Percentiles rank a stretch among this genome's conserved stretches.
These are phyloP conservation scores for Orchestes rusci DNA, from an alignment of 2,888 invertebrate species.

Conservation along the genomic window DNA sequence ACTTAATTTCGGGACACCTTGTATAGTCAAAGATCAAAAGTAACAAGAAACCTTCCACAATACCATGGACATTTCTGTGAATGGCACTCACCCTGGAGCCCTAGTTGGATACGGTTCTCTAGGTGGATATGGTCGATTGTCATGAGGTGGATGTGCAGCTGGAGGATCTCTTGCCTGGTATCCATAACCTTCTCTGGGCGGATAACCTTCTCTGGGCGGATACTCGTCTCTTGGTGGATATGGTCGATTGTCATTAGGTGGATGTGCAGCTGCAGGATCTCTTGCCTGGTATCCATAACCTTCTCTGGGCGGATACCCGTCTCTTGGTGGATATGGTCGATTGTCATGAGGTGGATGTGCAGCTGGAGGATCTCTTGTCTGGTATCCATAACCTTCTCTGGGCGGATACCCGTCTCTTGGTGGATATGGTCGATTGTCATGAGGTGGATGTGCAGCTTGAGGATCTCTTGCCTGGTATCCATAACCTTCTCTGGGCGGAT, in stretches of 20 bases:
- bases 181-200: background rate
- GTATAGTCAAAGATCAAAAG: too few relatives aligned
- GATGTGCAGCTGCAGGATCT: too few relatives aligned
- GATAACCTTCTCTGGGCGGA: background rate
- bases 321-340: slow-evolving; percentile 3
- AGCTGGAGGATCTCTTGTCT: too few relatives aligned
- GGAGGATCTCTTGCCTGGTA: background rate
- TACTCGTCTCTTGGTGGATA: background rate
- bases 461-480: too few relatives aligned
- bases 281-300: slow-evolving; percentile 3
- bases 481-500: slow-evolving; percentile 5
- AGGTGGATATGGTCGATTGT: slow-evolving; percentile 5
- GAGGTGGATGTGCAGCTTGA: too few relatives aligned
- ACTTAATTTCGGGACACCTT: too few relatives aligned
- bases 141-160: too few relatives aligned
- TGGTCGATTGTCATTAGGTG: too few relatives aligned
- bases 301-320: slow-evolving; percentile 3
- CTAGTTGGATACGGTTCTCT: slow-evolving; percentile 3
- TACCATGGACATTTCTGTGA: too few relatives aligned
- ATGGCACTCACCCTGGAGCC: slow-evolving; percentile 3
- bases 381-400: background rate
- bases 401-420: slow-evolving; percentile 9
- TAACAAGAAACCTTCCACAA: too few relatives aligned
- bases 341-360: background rate
- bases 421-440: background rate